Base-by-base conservation (phyloP, 1,140 invertebrate species). In the Solenopsis fugax region DNA sequence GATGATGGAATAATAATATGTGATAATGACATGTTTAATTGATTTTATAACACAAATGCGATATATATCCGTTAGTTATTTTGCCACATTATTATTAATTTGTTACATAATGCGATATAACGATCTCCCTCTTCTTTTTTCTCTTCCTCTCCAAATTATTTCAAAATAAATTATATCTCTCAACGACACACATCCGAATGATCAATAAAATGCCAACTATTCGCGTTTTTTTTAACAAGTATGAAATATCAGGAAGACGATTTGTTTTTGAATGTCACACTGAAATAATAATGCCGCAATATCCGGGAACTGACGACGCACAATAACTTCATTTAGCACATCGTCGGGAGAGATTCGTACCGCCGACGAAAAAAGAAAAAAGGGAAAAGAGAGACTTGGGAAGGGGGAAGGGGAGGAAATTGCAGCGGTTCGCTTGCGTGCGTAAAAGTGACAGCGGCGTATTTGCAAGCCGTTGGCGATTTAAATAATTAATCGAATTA, bases 401-500 rank as follows among this genome's bases (percentile, higher is more conserved):
- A 29, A 29, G 29, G 29, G 29, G 29, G 29, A 2, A 29, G 29
- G 29, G 10, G 18, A 12, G 16, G 29, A 77, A 72, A 67, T 56
- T 41, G 52, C n/a, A 56, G 2, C 45, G 13, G 7, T 21, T 29
- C 64, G 56, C 10, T 21, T 48, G 50, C 29, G 21, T 62, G 52
- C 56, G 75, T 81, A 71, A 62, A 64, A 50, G 78, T 62, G 65
- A 21, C 80, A 37, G 56, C 75, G 60, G 29, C 54, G 87, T 88
- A 87, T 89, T 91, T 86, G 80, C 86, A 73, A 85, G 81, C 54
- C 56, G 69, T 56, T 16, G 41, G 65, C 50, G 82, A 91, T 91
- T 91, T 90, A 88, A 90, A 92, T 92, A 90, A 92, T 86, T 92
- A 92, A 90, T 90, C 87, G 84, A 84, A 87, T 91, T 85, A 88